phyloP scores from a whole-genome alignment of 2,888 invertebrate species.

The Hypena proboscidalis region DNA sequence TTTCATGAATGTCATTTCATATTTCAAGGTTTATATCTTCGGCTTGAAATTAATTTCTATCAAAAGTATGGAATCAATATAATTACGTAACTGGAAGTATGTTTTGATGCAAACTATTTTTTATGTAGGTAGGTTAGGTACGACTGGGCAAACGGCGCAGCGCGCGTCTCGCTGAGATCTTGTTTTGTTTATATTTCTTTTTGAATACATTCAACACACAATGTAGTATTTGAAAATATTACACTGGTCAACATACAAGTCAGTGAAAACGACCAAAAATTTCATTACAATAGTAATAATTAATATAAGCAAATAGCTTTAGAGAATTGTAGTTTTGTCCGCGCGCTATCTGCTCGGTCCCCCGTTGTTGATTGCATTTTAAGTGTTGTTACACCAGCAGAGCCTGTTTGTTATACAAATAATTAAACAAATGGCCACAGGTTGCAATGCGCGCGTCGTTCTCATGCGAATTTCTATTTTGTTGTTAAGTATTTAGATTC shows the following conservation, averaged over 20 bases:
- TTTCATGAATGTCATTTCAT: slow-evolving; percentile 35
- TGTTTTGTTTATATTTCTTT: slow-evolving; percentile 16
- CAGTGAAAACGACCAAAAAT: no score
- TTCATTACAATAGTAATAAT: no score
- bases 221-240: slow-evolving; percentile 4
- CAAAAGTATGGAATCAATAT: slow-evolving; percentile 39
- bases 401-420: no score
- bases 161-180: slow-evolving; percentile 32
- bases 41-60: slow-evolving; percentile 31
- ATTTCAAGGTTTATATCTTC: slow-evolving; percentile 29
- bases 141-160: slow-evolving; percentile 33
- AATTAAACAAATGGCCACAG: no score
- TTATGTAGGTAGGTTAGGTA: slow-evolving; percentile 57
- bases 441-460: no score
- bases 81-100: slow-evolving; percentile 44
- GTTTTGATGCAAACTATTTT: slow-evolving; percentile 50
- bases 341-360: no score
- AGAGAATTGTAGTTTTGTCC: no score
- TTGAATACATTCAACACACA: slow-evolving; percentile 17
- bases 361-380: no score
- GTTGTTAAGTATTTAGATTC: no score
- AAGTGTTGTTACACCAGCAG: no score
- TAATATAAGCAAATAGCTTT: no score
- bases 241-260: slow-evolving; percentile 18
- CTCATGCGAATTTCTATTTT: no score